Percentiles rank a stretch among this genome's conserved stretches.
These are phyloP conservation scores for Anguilla marmorata DNA, from an alignment of 2,797 vertebrate genomes.

Conservation along the genomic window DNA sequence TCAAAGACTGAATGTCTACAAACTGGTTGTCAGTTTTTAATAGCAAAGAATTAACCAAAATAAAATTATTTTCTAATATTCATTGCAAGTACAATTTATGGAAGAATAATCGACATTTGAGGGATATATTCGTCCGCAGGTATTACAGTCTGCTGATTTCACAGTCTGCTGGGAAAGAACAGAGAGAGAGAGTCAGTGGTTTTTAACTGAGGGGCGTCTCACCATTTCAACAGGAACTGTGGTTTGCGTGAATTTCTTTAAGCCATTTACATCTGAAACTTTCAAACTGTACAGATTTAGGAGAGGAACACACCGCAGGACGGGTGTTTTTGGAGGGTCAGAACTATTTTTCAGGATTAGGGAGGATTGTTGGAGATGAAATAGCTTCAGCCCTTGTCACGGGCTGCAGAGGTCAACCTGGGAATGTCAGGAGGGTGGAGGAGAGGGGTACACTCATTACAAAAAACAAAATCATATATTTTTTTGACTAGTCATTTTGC, in stretches of 20 bases:
- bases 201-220: neutral
- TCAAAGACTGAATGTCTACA: neutral
- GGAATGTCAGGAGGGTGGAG: neutral
- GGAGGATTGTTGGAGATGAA: slow-evolving; percentile 6
- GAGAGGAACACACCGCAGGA: neutral
- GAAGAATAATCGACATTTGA: neutral
- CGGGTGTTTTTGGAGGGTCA: neutral
- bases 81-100: neutral
- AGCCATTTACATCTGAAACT: neutral
- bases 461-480: slow-evolving; percentile 4
- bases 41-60: neutral
- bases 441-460: neutral
- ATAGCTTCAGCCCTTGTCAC: slow-evolving; percentile 8
- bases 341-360: neutral
- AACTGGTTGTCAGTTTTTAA: neutral
- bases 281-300: neutral
- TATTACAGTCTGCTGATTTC: neutral
- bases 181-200: neutral
- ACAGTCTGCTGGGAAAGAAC: neutral
- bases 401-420: neutral
- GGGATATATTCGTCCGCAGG: neutral
- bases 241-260: neutral
- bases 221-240: neutral
- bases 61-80: neutral
- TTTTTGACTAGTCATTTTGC: neutral